Conservation (phyloP, 2,113 vertebrate genomes). For the Pterocles burchelli region DNA sequence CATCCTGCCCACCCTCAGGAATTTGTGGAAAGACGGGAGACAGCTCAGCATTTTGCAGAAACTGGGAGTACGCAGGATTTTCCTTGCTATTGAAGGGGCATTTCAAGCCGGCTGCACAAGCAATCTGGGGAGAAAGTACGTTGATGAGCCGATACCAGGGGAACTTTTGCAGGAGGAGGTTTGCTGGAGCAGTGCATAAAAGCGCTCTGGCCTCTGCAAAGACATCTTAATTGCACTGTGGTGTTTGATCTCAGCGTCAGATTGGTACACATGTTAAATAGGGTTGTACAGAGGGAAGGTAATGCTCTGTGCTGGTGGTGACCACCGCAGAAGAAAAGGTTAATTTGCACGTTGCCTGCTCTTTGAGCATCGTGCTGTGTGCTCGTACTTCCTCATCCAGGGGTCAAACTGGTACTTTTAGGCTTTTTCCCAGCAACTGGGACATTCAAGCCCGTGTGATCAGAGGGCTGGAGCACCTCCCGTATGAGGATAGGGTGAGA, state of each 20-base stretch:
- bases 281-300: neutral
- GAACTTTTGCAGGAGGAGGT: neutral
- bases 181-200: fast-evolving
- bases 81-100: neutral
- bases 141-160: neutral
- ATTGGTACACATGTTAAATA: fast-evolving
- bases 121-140: fast-evolving
- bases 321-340: fast-evolving
- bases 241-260: fast-evolving
- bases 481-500: too few relatives aligned
- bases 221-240: fast-evolving
- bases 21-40: neutral
- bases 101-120: neutral
- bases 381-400: fast-evolving
- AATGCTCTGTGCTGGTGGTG: fast-evolving
- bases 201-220: neutral
- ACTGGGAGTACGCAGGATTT: neutral
- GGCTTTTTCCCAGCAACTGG: neutral
- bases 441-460: fast-evolving
- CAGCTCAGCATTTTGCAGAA: neutral
- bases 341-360: fast-evolving
- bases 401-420: neutral
- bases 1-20: neutral
- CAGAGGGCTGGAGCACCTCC: too few relatives aligned
- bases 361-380: fast-evolving